Evolutionary conservation across 2,888 invertebrate species (phyloP), one percentile per base, ranked within the genome.

Genomic region (Pimpla rufipes): DNA sequence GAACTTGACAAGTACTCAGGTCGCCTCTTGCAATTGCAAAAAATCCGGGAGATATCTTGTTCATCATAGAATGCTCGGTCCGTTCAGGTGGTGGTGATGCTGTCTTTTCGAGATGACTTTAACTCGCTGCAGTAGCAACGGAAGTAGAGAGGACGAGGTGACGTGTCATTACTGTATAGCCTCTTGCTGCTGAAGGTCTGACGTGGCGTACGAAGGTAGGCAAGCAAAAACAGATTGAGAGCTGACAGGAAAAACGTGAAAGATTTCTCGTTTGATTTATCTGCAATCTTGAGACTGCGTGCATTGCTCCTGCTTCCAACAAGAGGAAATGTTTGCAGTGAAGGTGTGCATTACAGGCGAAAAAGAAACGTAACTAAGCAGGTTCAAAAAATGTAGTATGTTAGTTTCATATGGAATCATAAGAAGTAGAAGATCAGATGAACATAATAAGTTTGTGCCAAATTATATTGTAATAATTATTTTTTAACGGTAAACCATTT

Each of bases 1-100:
- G 73, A 82, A 68, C 67, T 74, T 73, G 73, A 82, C 73, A 50
- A 74, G 74, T 78, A 59, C 42, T 55, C 66, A 70, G 16, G 73
- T 73, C 62, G 45, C n/a, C 52, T 66, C 62, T 50, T 21, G 68
- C 74, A 68, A 82, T 73, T 59, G 68, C 68, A 50, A 59, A 50
- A 74, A 50, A 78, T 82, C 74, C 74, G 66, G 40, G 74, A 71
- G 42, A 62, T 75, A 62, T 70, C 68, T 6, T 10, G 23, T 55
- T 55, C 23, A n/a, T n/a, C n/a, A n/a, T n/a, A n/a, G n/a, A n/a
- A n/a, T 23, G 21, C 55, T 55, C 23, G 21, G 23, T 55, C 11
- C 23, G 55, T 23, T 7, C 55, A 23, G 55, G 2, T 55, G 23
- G 23, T 23, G 11, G 23, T 23, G 13, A 47, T 55, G 21, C 23